phyloP scores from a whole-genome alignment of 2,888 invertebrate genomes.

The Conistra vaccinii region DNA sequence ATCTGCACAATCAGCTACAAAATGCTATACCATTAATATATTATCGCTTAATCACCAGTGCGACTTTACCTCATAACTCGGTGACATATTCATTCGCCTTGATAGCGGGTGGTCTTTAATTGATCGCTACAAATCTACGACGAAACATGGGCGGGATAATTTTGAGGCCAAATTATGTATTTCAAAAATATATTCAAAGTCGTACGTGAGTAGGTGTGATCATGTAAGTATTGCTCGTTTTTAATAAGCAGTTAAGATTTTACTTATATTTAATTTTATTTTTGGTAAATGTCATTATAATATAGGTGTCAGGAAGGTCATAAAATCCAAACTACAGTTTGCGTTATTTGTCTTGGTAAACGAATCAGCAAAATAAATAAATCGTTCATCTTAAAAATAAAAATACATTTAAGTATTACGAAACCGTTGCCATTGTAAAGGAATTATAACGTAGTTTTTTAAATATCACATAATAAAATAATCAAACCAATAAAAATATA shows the following conservation, averaged over 20 bases:
- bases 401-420: neutral
- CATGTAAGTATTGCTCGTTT: slow-evolving; percentile 17
- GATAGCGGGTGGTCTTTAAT: slow-evolving; percentile 72
- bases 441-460: neutral
- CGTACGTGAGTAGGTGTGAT: slow-evolving; percentile 58
- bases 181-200: slow-evolving; percentile 55
- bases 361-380: neutral
- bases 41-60: slow-evolving; percentile 24
- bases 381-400: neutral
- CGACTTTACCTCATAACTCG: slow-evolving; percentile 46
- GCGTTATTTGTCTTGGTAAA: neutral
- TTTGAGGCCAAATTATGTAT: slow-evolving; percentile 58
- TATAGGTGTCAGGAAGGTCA: neutral
- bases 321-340: neutral
- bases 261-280: neutral
- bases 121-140: slow-evolving; percentile 45
- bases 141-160: slow-evolving; percentile 37
- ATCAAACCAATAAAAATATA: neutral
- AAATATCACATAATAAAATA: neutral
- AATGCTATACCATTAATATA: slow-evolving; percentile 18
- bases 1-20: neutral
- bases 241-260: slow-evolving; percentile 24
- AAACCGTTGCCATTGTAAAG: neutral
- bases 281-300: slow-evolving; percentile 13
- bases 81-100: slow-evolving; percentile 71